These are phyloP conservation scores for Xiphophorus hellerii DNA, from an alignment of 2,113 vertebrate species.

Conservation along the genomic window DNA sequence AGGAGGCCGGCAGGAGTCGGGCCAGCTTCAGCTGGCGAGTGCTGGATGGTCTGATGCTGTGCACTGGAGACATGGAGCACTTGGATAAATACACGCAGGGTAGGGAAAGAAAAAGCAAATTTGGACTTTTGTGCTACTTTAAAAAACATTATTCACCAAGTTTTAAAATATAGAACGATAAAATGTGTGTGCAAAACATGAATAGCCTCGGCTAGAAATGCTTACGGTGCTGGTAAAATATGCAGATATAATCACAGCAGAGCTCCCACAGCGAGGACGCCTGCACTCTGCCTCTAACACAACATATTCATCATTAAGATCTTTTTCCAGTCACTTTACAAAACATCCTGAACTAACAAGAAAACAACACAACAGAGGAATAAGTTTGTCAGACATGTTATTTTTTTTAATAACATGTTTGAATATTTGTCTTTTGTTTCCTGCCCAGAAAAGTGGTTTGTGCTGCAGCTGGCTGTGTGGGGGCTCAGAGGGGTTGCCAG, in stretches of 20 bases:
- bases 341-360: conserved; percentile 9
- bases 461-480: conserved; percentile 75
- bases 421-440: conserved; percentile 7
- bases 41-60: conserved; percentile 50
- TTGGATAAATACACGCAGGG: conserved; percentile 71
- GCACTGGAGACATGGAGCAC: conserved; percentile 74
- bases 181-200: conserved; percentile 8
- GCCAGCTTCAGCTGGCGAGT: conserved; percentile 21
- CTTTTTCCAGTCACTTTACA: background rate
- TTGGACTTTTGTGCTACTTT: background rate
- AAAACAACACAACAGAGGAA: background rate
- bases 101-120: conserved; percentile 44
- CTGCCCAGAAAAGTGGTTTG: conserved; percentile 70
- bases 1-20: conserved; percentile 28
- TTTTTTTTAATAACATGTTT: background rate
- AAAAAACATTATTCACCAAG: background rate
- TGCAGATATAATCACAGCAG: conserved; percentile 26
- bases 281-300: background rate
- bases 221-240: conserved; percentile 21
- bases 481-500: conserved; percentile 72
- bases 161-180: background rate
- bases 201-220: conserved; percentile 15
- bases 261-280: conserved; percentile 11
- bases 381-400: background rate
- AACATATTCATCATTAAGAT: conserved; percentile 28